Percentiles rank a stretch among this genome's conserved stretches.
phyloP scores from a whole-genome alignment of 2,797 vertebrate genomes.

The Lagodon rhomboides region DNA sequence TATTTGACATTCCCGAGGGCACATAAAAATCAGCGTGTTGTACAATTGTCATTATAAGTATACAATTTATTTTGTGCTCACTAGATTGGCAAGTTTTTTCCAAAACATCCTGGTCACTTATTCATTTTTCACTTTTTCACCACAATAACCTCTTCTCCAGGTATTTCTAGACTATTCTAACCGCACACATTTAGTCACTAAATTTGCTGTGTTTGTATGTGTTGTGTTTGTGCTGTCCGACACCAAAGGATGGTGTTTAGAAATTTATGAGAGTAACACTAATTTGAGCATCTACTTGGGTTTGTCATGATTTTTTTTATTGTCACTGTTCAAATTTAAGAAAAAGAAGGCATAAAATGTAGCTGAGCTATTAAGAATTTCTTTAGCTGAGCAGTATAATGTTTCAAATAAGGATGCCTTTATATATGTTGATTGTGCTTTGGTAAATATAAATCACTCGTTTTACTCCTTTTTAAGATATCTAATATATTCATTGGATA shows the following conservation, averaged over 20 bases:
- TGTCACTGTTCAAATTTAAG: conserved; percentile 12
- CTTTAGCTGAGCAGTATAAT: not conserved
- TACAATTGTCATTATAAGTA: conserved; percentile 23
- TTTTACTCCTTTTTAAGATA: conserved; percentile 18
- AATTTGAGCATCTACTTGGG: conserved; percentile 18
- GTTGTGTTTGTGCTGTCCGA: conserved; percentile 32
- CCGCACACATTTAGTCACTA: conserved; percentile 22
- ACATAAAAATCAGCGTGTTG: conserved; percentile 18
- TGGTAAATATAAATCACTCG: conserved; percentile 23
- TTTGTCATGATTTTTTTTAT: conserved; percentile 27
- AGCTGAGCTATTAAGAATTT: not conserved
- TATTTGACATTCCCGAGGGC: conserved; percentile 40
- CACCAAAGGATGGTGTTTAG: conserved; percentile 11
- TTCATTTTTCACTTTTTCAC: conserved; percentile 10
- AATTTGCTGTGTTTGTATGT: conserved; percentile 37
- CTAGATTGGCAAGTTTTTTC: conserved; percentile 38
- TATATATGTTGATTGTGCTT: conserved; percentile 37
- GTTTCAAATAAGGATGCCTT: conserved; percentile 48
- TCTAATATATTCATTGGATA: conserved; percentile 16
- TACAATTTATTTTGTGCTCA: conserved; percentile 33
- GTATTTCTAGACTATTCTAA: conserved; percentile 33
- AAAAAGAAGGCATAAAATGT: conserved; percentile 8
- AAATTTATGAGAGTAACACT: conserved; percentile 16
- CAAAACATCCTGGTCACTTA: conserved; percentile 20
- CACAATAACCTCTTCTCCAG: conserved; percentile 37